These are phyloP conservation scores for Centropus unirufus DNA, from an alignment of 2,113 vertebrate species.

Conservation along the genomic window DNA sequence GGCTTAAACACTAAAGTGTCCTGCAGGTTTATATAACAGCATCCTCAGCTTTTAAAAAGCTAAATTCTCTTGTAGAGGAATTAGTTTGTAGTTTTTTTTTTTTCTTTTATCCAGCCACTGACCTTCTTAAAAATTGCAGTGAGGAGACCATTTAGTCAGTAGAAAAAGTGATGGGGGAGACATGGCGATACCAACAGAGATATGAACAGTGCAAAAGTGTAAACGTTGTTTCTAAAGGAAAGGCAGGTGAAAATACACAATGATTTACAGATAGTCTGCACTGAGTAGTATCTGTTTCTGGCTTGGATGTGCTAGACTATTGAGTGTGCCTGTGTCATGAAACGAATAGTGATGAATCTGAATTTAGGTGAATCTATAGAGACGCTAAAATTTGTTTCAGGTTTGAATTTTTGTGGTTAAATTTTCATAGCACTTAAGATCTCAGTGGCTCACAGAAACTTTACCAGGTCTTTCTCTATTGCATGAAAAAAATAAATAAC, in stretches of 20 bases:
- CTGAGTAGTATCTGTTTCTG: fast-evolving
- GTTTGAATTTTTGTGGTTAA: background rate
- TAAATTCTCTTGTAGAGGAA: background rate
- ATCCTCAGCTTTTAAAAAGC: background rate
- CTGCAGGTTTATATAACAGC: background rate
- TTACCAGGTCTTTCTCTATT: background rate
- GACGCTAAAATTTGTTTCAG: background rate
- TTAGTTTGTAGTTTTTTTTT: background rate
- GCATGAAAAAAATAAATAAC: background rate
- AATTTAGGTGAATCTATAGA: background rate
- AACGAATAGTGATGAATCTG: background rate
- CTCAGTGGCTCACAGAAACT: background rate
- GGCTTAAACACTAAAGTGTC: background rate
- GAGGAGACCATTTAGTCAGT: background rate
- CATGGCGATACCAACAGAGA: background rate
- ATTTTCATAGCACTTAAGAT: background rate
- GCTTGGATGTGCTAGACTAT: background rate
- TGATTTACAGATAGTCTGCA: background rate
- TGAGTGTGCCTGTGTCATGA: background rate
- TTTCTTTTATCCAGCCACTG: background rate
- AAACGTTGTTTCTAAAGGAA: background rate
- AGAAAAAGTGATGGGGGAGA: background rate
- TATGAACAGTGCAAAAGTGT: background rate
- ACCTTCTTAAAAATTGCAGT: background rate
- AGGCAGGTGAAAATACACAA: background rate